Percentiles rank a stretch among this genome's conserved stretches.
Evolutionary conservation across 1,140 invertebrate genomes (phyloP).

Genomic region (Zaprionus kolodkinae): DNA sequence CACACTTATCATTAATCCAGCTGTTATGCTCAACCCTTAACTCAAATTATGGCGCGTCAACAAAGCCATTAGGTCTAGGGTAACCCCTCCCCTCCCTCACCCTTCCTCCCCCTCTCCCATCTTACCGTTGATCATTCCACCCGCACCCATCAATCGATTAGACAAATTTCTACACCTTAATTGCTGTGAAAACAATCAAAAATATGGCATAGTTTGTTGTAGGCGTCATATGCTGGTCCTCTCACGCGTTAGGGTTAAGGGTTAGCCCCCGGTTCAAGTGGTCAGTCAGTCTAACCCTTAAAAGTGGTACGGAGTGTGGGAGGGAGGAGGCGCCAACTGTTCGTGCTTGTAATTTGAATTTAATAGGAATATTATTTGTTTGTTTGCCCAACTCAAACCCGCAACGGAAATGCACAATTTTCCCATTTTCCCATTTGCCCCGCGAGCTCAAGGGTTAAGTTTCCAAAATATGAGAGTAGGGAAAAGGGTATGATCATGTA

Average conservation of each 20-base stretch:
- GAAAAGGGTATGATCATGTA: conserved; percentile 12
- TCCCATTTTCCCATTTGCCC: conserved; percentile 31
- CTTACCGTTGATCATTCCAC: background rate
- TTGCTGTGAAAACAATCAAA: conserved; percentile 55
- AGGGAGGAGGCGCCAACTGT: conserved; percentile 51
- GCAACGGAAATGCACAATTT: conserved; percentile 55
- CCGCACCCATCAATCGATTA: conserved; percentile 42
- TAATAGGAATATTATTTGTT: conserved; percentile 73
- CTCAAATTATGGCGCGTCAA: conserved; percentile 49
- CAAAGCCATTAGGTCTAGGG: conserved; percentile 26
- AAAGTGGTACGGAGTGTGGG: no score
- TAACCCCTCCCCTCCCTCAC: background rate
- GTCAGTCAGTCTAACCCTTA: conserved; percentile 53
- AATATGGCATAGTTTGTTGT: conserved; percentile 36
- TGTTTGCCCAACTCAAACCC: conserved; percentile 27
- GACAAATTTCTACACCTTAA: conserved; percentile 67
- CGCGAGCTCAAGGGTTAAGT: conserved; percentile 43
- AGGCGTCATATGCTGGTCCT: conserved; percentile 58
- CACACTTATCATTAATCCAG: conserved; percentile 19
- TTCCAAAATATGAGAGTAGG: conserved; percentile 22
- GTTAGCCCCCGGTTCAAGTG: conserved; percentile 47
- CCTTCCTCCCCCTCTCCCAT: background rate
- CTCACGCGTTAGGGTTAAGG: conserved; percentile 37
- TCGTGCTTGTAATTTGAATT: conserved; percentile 71
- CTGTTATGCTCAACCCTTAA: conserved; percentile 41